Evolutionary conservation across 2,797 vertebrate species (phyloP).

Genomic region (Notolepis coatsorum): DNA sequence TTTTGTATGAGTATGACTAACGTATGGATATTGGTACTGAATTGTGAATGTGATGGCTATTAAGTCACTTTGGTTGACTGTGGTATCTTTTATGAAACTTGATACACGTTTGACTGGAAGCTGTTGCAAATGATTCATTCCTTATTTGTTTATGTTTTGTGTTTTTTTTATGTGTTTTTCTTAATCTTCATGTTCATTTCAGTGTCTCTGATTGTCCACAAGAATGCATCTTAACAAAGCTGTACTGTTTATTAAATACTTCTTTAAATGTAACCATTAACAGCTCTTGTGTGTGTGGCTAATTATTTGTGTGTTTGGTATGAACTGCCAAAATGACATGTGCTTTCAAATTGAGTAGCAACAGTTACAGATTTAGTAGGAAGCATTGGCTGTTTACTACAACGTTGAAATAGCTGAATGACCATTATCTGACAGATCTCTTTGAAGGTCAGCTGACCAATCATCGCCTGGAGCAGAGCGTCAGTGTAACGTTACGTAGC

Average conservation of each 20-base stretch:
- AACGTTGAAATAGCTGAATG: slow-evolving; percentile 13
- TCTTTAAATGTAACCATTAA: too few species aligned
- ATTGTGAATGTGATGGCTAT: slow-evolving; percentile 58
- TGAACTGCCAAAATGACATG: neutral
- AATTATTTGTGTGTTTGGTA: slow-evolving; percentile 32
- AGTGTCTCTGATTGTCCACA: slow-evolving; percentile 35
- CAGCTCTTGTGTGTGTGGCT: slow-evolving; percentile 52
- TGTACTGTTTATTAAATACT: too few species aligned
- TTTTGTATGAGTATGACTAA: slow-evolving; percentile 66
- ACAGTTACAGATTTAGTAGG: slow-evolving; percentile 13
- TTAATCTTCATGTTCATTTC: slow-evolving; percentile 22
- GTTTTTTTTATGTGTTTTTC: slow-evolving; percentile 31
- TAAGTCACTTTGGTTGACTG: slow-evolving; percentile 59
- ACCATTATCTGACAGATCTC: slow-evolving; percentile 2
- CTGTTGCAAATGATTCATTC: slow-evolving; percentile 41
- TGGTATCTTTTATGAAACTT: slow-evolving; percentile 61
- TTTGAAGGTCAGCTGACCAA: neutral
- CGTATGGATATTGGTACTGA: slow-evolving; percentile 39
- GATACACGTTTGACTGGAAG: slow-evolving; percentile 58
- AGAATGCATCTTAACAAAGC: too few species aligned
- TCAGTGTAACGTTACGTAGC: slow-evolving; percentile 35
- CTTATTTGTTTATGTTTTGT: slow-evolving; percentile 44
- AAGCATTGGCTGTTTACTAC: slow-evolving; percentile 20
- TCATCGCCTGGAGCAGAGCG: slow-evolving; percentile 27
- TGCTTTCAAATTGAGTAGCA: neutral